These are phyloP conservation scores for Thecocarcelia acutangulata DNA, from an alignment of 2,888 invertebrate species.

Conservation along the genomic window DNA sequence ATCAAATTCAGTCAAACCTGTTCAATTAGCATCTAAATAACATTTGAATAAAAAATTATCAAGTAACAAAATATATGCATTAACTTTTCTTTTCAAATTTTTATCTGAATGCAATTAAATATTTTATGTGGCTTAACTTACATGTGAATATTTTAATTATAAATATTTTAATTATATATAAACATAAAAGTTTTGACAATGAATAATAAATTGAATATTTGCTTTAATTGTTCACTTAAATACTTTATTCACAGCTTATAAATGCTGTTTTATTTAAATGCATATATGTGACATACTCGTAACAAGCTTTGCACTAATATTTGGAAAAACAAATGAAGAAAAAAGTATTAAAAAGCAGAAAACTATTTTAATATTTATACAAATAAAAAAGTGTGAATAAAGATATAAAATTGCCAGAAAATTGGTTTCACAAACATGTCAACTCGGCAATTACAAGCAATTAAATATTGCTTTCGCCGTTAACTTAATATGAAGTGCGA, in stretches of 20 bases:
- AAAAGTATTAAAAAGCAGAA: conserved; percentile 10
- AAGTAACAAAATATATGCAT: conserved; percentile 38
- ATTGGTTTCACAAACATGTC: conserved; percentile 17
- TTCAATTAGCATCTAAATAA: conserved; percentile 64
- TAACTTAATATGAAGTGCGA: conserved; percentile 29
- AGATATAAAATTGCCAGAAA: conserved; percentile 32
- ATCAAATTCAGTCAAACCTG: conserved; percentile 52
- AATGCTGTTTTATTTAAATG: background rate
- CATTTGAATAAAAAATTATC: conserved; percentile 53
- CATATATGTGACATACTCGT: no score
- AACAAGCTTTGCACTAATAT: background rate
- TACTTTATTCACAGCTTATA: conserved; percentile 50
- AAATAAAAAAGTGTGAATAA: conserved; percentile 27
- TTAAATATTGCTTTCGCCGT: conserved; percentile 47
- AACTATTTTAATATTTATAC: conserved; percentile 40
- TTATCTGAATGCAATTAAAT: conserved; percentile 30
- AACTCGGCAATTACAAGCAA: conserved; percentile 37
- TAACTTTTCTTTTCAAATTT: conserved; percentile 5
- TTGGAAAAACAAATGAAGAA: conserved; percentile 35
- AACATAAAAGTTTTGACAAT: conserved; percentile 13
- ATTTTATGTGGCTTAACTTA: conserved; percentile 44
- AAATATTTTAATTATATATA: conserved; percentile 35
- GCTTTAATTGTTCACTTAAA: conserved; percentile 62
- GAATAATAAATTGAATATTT: conserved; percentile 50
- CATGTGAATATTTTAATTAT: conserved; percentile 56